Percentiles rank a stretch among this genome's conserved stretches.
Evolutionary conservation across 1,140 invertebrate species (phyloP).

Genomic region (Drosophila trapezifrons): DNA sequence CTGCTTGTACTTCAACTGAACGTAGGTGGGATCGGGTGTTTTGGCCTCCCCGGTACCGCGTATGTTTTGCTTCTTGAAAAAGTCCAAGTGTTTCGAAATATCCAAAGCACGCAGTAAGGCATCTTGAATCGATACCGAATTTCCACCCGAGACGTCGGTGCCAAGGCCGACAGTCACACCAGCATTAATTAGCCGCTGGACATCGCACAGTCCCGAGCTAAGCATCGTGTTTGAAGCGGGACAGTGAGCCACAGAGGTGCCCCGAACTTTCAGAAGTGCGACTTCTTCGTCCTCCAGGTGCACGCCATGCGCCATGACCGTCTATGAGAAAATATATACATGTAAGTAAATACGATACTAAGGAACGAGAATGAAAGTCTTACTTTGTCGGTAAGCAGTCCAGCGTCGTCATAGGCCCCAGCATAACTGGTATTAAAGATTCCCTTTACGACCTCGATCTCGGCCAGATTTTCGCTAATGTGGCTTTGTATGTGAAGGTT

Average conservation of each 20-base stretch:
- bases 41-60: constrained; percentile 54
- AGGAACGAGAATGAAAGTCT: background rate
- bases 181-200: constrained; percentile 87
- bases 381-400: constrained; percentile 90
- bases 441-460: constrained; percentile 88
- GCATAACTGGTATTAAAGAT: constrained; percentile 88
- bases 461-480: constrained; percentile 91
- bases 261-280: constrained; percentile 86
- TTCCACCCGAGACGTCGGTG: constrained; percentile 94
- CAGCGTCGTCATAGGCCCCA: constrained; percentile 90
- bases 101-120: constrained; percentile 90
- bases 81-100: constrained; percentile 89
- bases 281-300: constrained; percentile 90
- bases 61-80: constrained; percentile 77
- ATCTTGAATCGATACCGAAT: constrained; percentile 90
- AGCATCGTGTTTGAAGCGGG: constrained; percentile 93
- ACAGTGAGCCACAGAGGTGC: constrained; percentile 92
- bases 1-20: constrained; percentile 89
- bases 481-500: constrained; percentile 93
- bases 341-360: background rate
- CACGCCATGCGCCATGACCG: constrained; percentile 91
- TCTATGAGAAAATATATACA: constrained; percentile 68
- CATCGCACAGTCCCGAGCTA: constrained; percentile 93
- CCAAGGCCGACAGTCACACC: constrained; percentile 92
- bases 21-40: constrained; percentile 49